Base-by-base conservation (phyloP, 2,797 vertebrate species). In the Hippoglossus hippoglossus region DNA sequence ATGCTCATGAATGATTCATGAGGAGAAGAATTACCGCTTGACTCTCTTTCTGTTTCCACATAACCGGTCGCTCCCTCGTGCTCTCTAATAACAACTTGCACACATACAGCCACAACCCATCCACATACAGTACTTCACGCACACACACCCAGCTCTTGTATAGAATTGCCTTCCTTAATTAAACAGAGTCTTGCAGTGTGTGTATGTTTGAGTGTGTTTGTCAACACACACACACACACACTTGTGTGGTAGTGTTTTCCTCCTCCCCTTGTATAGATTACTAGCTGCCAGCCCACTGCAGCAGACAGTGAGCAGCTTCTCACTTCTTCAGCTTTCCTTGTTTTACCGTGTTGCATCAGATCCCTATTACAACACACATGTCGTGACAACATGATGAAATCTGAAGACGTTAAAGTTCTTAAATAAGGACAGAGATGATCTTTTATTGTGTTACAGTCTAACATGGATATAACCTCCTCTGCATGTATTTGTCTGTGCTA, bases 1-100 rank as follows among this genome's bases (percentile, higher is more conserved):
- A 73, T 25, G n/a, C 60, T 70, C 64, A 82, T 91, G 71, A 89
- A 90, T 87, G 55, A 90, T 88, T 85, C 71, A 91, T 77, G 67
- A 76, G 25, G 19, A 58, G 65, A 81, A 39, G 77, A 81, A 89
- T 90, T 82, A 83, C 76, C 2, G 80, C 70, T 75, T 57, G 21
- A 49, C 71, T 82, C 71, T 72, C 60, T 79, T 75, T 84, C 77
- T 81, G 83, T 84, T 85, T 85, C 72, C 68, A 65, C 47, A 75
- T 73, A 80, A 77, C 80, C 25, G 55, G 52, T 71, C 41, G 44
- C 80, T 73, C 80, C 50, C 79, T 79, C 47, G n/a, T 81, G 67
- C 68, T 78, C 64, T 77, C 74, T 86, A 75, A 84, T 81, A 80
- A 80, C 62, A 67, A 46, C 73, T 57, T 49, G 26, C 22, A 34